These are phyloP conservation scores for Euura lappo DNA, from an alignment of 1,140 invertebrate genomes.

Conservation along the genomic window DNA sequence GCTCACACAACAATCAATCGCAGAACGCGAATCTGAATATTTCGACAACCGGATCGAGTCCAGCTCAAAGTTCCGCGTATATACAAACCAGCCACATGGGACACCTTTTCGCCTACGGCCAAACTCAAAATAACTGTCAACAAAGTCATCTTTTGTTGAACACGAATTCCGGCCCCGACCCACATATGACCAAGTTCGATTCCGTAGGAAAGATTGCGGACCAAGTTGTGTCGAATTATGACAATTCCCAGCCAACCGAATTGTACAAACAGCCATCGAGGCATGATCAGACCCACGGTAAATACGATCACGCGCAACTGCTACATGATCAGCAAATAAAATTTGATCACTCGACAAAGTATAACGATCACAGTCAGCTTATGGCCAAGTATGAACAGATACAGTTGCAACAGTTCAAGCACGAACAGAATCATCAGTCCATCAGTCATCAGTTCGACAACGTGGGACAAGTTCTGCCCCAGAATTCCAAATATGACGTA, in stretches of 20 bases:
- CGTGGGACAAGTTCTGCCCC: slow-evolving; percentile 29
- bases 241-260: slow-evolving; percentile 21
- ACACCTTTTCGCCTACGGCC: slow-evolving; percentile 25
- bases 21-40: background rate
- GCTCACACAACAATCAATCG: background rate
- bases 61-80: slow-evolving; percentile 36
- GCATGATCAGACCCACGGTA: slow-evolving; percentile 34
- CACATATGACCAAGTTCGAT: background rate
- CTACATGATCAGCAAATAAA: slow-evolving; percentile 18
- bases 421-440: slow-evolving; percentile 23
- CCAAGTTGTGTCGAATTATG: background rate
- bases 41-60: slow-evolving; percentile 21
- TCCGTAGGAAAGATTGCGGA: background rate
- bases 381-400: slow-evolving; percentile 39
- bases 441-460: background rate
- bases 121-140: slow-evolving; percentile 25
- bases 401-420: slow-evolving; percentile 36
- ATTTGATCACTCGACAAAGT: slow-evolving; percentile 9
- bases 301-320: slow-evolving; percentile 30
- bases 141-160: slow-evolving; percentile 18
- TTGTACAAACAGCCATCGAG: slow-evolving; percentile 24
- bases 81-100: slow-evolving; percentile 20
- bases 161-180: slow-evolving; percentile 17
- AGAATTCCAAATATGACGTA: slow-evolving; percentile 30
- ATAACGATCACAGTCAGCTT: background rate